Percentiles rank a stretch among this genome's conserved stretches.
These are phyloP conservation scores for Sturnus vulgaris DNA, from an alignment of 2,113 vertebrate genomes.

Conservation along the genomic window DNA sequence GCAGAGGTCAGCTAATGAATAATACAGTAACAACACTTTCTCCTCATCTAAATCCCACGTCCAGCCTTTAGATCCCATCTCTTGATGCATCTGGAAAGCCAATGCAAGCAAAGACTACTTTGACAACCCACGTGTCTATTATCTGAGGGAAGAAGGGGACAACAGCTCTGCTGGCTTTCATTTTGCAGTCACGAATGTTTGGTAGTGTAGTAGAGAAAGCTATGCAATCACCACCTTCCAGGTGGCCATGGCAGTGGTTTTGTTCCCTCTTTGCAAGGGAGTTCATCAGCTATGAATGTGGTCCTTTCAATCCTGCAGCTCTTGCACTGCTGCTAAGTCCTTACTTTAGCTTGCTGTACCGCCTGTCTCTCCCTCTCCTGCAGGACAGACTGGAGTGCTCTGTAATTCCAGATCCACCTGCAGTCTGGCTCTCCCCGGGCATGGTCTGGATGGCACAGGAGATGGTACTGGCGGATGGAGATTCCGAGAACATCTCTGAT, in stretches of 20 bases:
- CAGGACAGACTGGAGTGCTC: neutral
- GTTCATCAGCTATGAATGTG: neutral
- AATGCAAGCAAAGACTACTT: neutral
- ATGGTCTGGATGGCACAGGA: neutral
- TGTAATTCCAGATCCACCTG: neutral
- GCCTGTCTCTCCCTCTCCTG: neutral
- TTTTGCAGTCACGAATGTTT: neutral
- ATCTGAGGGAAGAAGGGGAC: neutral
- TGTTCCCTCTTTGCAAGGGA: neutral
- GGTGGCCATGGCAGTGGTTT: neutral
- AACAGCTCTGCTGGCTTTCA: neutral
- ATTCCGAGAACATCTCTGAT: neutral
- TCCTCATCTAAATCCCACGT: neutral
- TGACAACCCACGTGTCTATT: neutral
- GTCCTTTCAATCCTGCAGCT: neutral
- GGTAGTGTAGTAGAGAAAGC: neutral
- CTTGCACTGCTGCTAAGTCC: neutral
- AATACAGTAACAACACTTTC: neutral
- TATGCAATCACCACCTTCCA: neutral
- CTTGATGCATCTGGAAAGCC: neutral
- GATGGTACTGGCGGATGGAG: neutral
- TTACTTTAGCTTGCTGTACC: neutral
- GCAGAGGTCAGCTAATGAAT: constrained; percentile 18
- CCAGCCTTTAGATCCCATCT: neutral
- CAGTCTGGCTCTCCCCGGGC: neutral